A percentile compares a stretch with the other conserved stretches of the same genome.
These are phyloP conservation scores for Columbina picui DNA, from an alignment of 2,113 vertebrate genomes.

Conservation along the genomic window DNA sequence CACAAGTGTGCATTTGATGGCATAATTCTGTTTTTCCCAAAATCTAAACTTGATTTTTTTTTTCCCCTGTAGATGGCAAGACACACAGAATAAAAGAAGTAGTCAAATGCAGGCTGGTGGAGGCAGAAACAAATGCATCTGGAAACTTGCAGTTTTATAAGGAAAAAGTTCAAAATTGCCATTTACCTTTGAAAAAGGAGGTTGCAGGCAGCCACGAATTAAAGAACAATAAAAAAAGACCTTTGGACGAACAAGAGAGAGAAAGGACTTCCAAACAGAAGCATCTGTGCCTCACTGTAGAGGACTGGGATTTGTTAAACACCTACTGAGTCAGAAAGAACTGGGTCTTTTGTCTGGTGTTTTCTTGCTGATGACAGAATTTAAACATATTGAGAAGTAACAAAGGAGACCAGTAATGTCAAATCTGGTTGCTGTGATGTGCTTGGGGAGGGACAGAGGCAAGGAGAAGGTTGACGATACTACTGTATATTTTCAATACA, in stretches of 20 bases:
- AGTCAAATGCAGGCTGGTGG: constrained; percentile 34
- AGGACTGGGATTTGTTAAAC: constrained; percentile 90
- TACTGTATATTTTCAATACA: constrained; percentile 81
- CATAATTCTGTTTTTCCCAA: neutral
- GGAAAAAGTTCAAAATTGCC: constrained; percentile 63
- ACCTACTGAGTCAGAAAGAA: constrained; percentile 82
- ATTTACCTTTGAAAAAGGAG: constrained; percentile 39
- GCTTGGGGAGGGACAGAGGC: neutral
- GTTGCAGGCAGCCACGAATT: constrained; percentile 23
- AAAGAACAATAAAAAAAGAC: constrained; percentile 78
- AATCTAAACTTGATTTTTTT: neutral
- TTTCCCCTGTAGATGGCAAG: constrained; percentile 82
- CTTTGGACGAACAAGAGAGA: constrained; percentile 57
- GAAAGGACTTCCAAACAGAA: constrained; percentile 78
- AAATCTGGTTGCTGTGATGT: constrained; percentile 53
- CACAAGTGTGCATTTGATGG: neutral
- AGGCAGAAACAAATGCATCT: constrained; percentile 38
- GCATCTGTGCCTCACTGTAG: constrained; percentile 75
- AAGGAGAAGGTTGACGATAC: constrained; percentile 42
- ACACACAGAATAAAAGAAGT: constrained; percentile 70
- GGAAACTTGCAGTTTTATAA: constrained; percentile 87
- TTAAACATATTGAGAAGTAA: neutral
- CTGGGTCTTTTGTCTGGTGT: constrained; percentile 36
- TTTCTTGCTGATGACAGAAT: constrained; percentile 52
- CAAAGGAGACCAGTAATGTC: constrained; percentile 31